A percentile compares a stretch with the other conserved stretches of the same genome.
phyloP scores from a whole-genome alignment of 2,113 vertebrate genomes.

The Gasterosteus aculeatus region DNA sequence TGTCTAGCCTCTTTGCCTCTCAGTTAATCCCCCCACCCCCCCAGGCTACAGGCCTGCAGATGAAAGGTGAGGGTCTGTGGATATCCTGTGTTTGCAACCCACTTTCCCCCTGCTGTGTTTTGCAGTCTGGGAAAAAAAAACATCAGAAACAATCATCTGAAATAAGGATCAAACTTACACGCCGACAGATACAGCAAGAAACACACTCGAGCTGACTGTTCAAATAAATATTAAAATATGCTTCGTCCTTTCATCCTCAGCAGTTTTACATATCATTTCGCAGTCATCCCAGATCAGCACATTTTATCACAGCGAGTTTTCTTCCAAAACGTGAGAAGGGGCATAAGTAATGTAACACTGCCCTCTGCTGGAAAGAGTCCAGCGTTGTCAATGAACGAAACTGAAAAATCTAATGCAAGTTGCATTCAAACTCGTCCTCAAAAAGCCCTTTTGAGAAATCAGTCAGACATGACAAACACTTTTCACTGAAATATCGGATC shows the following conservation, averaged over 20 bases:
- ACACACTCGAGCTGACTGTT: slow-evolving; percentile 18
- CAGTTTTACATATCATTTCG: slow-evolving; percentile 30
- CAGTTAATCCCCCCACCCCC: slow-evolving; percentile 67
- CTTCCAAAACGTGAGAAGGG: background rate
- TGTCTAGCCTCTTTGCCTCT: slow-evolving; percentile 57
- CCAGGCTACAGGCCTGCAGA: slow-evolving; percentile 66
- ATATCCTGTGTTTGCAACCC: slow-evolving; percentile 53
- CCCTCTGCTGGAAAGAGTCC: slow-evolving; percentile 71
- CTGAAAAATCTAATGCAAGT: background rate
- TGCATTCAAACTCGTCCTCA: background rate
- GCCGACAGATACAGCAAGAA: slow-evolving; percentile 19
- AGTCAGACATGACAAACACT: background rate
- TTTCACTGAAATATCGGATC: background rate
- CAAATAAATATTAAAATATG: slow-evolving; percentile 45
- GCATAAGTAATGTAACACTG: slow-evolving; percentile 64
- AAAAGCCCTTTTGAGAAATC: background rate
- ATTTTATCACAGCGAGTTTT: slow-evolving; percentile 38
- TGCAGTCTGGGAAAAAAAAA: slow-evolving; percentile 59
- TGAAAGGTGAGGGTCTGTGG: slow-evolving; percentile 71
- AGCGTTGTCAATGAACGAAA: slow-evolving; percentile 21
- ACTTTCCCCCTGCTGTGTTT: slow-evolving; percentile 49
- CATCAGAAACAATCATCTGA: slow-evolving; percentile 51
- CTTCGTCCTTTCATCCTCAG: slow-evolving; percentile 31
- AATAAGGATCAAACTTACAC: slow-evolving; percentile 62
- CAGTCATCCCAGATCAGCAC: slow-evolving; percentile 26